Conservation (phyloP, 2,113 vertebrate species). For the Petroica traversi region DNA sequence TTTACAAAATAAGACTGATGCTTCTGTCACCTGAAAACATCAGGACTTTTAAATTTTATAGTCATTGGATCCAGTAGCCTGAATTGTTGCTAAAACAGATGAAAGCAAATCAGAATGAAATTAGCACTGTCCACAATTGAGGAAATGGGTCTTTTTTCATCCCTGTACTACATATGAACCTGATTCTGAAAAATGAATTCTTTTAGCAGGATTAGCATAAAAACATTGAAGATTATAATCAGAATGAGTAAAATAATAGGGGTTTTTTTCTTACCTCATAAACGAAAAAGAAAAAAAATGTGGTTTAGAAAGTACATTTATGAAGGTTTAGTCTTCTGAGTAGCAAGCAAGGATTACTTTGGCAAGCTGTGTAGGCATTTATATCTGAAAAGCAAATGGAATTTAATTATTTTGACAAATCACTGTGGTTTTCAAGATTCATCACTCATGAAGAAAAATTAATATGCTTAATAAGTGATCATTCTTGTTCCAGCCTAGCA, state of each 20-base stretch:
- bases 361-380: not conserved
- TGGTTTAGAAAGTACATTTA: not conserved
- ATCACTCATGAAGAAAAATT: constrained; percentile 32
- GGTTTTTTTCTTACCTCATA: not conserved
- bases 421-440: constrained; percentile 28
- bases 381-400: constrained; percentile 42
- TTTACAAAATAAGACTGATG: not conserved
- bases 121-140: not conserved
- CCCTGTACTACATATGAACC: not conserved
- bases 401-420: constrained; percentile 55
- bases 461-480: constrained; percentile 19
- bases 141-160: not conserved
- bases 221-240: not conserved
- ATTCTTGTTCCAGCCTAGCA: constrained; percentile 3
- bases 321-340: not conserved
- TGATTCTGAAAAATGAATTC: not conserved
- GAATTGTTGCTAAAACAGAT: not conserved
- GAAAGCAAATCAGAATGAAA: not conserved
- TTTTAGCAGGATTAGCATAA: not conserved
- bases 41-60: not conserved
- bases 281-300: not conserved
- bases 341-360: constrained; percentile 1
- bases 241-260: not conserved
- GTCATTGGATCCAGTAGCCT: not conserved
- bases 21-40: not conserved